Evolutionary conservation across 2,888 invertebrate species (phyloP), one percentile per base, ranked within the genome.

Genomic region (Polylopha cassiicola): DNA sequence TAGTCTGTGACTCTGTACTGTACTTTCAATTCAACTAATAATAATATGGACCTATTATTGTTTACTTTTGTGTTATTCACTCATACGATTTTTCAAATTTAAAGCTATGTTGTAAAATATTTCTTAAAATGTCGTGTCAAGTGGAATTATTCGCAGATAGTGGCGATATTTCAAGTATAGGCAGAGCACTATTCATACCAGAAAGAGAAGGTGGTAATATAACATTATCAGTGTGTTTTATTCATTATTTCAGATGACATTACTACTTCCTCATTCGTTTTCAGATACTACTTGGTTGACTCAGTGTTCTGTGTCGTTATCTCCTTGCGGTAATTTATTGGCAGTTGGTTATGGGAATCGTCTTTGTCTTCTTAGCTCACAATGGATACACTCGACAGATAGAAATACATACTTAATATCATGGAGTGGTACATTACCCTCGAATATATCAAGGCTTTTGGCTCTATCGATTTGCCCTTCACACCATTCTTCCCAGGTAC

Each of bases 101-200:
- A 17, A 51, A 37, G 46, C 72, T 73, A 73, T 65, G 73, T 10
- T 28, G 20, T 20, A 13, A 15, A 7, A 1, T 11, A 21, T 13
- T 31, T 30, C 24, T 22, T 20, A 17, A 34, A 34, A 86, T 87
- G 86, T 72, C 79, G 44, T 89, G 89, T 65, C 89, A 89, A 75
- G 86, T 90, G n/a, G 89, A 89, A 70, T 78, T 86, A 55, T 86
- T 89, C 57, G 89, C 89, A 18, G 87, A 86, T 53, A 88, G 89
- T 60, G 86, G 87, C 28, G 89, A 90, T 74, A 85, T 89, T 55
- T 78, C 80, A 26, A 87, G 84, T 58, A 71, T 89, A 37, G 88
- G 87, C 46, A 78, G 88, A 63, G 87, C 87, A 37, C 77, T 89
- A 47, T 89, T 88, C 50, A 76, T 89, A 45, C 66, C 80, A 10